Base-by-base conservation (phyloP, 2,113 vertebrate genomes). In the Electrona antarctica region DNA sequence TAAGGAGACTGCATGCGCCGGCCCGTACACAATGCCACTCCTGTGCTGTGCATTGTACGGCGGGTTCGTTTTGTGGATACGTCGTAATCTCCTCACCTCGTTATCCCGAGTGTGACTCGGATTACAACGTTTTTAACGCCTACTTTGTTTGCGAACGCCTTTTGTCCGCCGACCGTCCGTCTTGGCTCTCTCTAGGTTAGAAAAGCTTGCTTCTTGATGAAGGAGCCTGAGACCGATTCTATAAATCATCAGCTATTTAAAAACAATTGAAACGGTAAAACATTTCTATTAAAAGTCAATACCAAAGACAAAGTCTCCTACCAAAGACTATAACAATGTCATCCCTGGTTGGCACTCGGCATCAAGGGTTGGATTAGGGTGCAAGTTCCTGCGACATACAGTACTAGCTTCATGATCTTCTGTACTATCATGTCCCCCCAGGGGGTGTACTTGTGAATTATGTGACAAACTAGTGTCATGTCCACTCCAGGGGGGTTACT, bases 121-220 rank as follows among this genome's bases (percentile, higher is more conserved):
- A 78, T 80, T 79, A 70, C 73, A 80, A 74, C 69, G 74, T 41
- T 41, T 41, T 64, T 46, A 64, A 68, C 62, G 8, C 52, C 45
- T 51, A 8, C 41, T 28, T 49, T 56, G 11, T 58, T 60, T 71
- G 10, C 33, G 3, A 8, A 46, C 57, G 60, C 60, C 15, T 66
- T 41, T 29, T 66, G 11, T 76, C 75, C 41, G 56, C 71, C 60
- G 41, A 61, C 70, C 2, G 8, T 75, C 6, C 65, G 49, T 29
- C 46, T 49, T 29, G 21, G 10, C 76, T 71, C 46, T 67, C 52
- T 63, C 33, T 41, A 41, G 33, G 5, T 41, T 4, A 41, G 33
- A 73, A 57, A 65, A 9, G 61, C 55, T 21, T 21, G 21, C 58
- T 21, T 7, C 58, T 41, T 57, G 11, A 60, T 21, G 54, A 49